phyloP scores from a whole-genome alignment of 2,888 invertebrate genomes.

The Eulithis prunata region DNA sequence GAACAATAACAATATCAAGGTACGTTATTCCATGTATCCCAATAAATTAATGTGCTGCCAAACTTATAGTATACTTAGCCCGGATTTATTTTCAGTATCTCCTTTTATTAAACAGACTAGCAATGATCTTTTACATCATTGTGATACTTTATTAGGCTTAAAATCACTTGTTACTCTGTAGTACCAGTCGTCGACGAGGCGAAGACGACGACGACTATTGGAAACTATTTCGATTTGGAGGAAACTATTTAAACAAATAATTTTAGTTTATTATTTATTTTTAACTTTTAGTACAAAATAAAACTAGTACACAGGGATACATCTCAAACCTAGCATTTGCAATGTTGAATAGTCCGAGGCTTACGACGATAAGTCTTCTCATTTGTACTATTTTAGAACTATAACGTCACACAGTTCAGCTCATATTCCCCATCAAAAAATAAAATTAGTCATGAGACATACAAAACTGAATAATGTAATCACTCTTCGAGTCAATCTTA shows the following conservation, averaged over 20 bases:
- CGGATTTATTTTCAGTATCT: too few relatives aligned
- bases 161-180: too few relatives aligned
- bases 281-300: conserved; percentile 86
- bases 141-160: too few relatives aligned
- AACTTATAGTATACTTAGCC: too few relatives aligned
- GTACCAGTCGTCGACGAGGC: too few relatives aligned
- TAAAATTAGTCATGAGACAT: conserved; percentile 66
- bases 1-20: too few relatives aligned
- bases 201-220: too few relatives aligned
- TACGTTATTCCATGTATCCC: too few relatives aligned
- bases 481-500: conserved; percentile 76
- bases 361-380: conserved; percentile 85
- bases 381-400: conserved; percentile 86
- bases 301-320: conserved; percentile 86
- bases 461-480: conserved; percentile 82
- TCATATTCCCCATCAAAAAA: conserved; percentile 78
- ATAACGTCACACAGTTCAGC: conserved; percentile 82
- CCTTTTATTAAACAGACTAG: too few relatives aligned
- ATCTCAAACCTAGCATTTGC: conserved; percentile 85
- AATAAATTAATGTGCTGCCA: too few relatives aligned
- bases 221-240: too few relatives aligned
- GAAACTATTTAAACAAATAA: conserved; percentile 32
- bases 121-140: too few relatives aligned
- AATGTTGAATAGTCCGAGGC: conserved; percentile 84
- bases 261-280: conserved; percentile 82